These are phyloP conservation scores for Enoplosus armatus DNA, from an alignment of 2,797 vertebrate species.

Conservation along the genomic window DNA sequence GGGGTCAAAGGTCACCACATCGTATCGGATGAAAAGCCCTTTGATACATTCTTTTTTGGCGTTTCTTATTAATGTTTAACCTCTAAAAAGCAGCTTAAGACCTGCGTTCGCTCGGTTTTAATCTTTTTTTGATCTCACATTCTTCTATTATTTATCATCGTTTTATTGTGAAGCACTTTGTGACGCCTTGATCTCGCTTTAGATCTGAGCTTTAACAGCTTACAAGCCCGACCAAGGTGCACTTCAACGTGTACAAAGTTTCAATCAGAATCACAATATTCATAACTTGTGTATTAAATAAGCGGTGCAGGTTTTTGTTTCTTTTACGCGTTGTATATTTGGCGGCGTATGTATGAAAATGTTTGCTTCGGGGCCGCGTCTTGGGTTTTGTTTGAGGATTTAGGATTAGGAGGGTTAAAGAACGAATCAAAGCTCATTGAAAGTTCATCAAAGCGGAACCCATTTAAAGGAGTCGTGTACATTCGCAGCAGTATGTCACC, in stretches of 20 bases:
- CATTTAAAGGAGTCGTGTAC: not conserved
- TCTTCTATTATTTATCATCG: no score
- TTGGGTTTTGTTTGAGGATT: not conserved
- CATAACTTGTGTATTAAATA: no score
- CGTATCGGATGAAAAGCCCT: not conserved
- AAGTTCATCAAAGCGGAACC: not conserved
- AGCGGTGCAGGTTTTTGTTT: not conserved
- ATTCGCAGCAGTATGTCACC: not conserved
- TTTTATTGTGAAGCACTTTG: not conserved
- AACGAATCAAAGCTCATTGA: not conserved
- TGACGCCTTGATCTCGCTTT: not conserved
- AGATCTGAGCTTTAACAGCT: not conserved
- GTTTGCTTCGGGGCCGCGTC: not conserved
- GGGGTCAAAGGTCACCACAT: not conserved
- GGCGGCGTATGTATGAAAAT: not conserved
- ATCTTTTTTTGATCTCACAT: not conserved
- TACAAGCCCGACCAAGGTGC: not conserved
- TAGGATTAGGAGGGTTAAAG: not conserved
- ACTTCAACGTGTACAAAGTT: not conserved
- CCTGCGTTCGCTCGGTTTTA: no score
- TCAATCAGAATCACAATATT: not conserved
- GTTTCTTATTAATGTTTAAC: not conserved
- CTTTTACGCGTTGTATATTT: not conserved
- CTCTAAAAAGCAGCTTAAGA: not conserved
- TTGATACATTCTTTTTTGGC: not conserved